These are phyloP conservation scores for Drosophila ustulata DNA, from an alignment of 2,888 invertebrate species.

Conservation along the genomic window DNA sequence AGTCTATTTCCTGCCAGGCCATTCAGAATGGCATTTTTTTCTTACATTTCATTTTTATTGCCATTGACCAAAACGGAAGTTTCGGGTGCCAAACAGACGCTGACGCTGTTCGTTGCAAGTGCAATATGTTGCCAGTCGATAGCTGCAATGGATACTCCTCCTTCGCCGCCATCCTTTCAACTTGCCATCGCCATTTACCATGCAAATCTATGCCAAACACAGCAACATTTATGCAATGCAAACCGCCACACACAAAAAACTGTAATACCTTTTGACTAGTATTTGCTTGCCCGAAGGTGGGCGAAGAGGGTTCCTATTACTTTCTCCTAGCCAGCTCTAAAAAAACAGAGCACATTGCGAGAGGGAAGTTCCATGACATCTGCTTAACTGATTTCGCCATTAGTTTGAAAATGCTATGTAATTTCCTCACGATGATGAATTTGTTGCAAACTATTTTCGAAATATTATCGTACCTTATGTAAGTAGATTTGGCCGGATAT, in stretches of 20 bases:
- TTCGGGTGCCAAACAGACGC: slow-evolving; percentile 37
- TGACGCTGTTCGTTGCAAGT: slow-evolving; percentile 16
- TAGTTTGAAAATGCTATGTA: too few species aligned
- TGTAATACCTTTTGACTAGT: slow-evolving; percentile 62
- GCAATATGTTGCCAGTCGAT: slow-evolving; percentile 75
- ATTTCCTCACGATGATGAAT: too few species aligned
- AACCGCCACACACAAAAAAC: slow-evolving; percentile 49
- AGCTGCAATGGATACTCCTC: slow-evolving; percentile 29
- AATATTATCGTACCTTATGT: too few species aligned
- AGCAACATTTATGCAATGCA: slow-evolving; percentile 70
- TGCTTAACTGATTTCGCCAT: not conserved
- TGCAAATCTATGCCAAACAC: slow-evolving; percentile 77
- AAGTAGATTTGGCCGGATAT: too few species aligned
- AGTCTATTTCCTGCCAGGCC: slow-evolving; percentile 59
- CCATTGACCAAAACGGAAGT: slow-evolving; percentile 63
- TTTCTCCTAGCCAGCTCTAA: slow-evolving; percentile 24
- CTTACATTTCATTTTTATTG: slow-evolving; percentile 61
- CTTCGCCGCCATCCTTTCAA: not conserved
- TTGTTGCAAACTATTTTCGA: too few species aligned
- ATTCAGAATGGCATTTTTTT: slow-evolving; percentile 39
- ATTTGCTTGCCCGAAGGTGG: slow-evolving; percentile 22
- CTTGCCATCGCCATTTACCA: slow-evolving; percentile 53
- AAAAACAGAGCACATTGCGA: slow-evolving; percentile 16
- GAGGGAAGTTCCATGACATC: slow-evolving; percentile 25
- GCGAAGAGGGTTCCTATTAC: slow-evolving; percentile 26